Evolutionary conservation across 1,140 invertebrate genomes (phyloP).

Genomic region (Euglossa dilemma): DNA sequence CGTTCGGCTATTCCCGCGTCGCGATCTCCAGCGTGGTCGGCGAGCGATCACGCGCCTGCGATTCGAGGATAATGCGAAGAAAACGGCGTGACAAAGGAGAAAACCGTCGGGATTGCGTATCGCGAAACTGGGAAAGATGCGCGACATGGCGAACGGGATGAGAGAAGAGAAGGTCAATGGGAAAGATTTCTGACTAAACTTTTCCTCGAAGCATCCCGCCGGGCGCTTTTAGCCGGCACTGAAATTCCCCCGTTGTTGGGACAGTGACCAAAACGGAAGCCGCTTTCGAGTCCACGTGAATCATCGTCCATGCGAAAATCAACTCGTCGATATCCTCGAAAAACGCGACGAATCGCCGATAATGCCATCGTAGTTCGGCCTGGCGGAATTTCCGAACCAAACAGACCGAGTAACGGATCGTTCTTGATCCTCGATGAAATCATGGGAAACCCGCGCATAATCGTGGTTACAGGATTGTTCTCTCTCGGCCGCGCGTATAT

Average conservation of each 20-base stretch:
- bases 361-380: background rate
- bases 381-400: conserved; percentile 27
- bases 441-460: conserved; percentile 56
- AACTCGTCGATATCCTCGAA: too few relatives aligned
- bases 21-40: background rate
- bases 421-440: conserved; percentile 49
- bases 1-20: background rate
- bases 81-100: background rate
- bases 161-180: background rate
- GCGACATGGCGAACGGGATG: background rate
- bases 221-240: background rate
- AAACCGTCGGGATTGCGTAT: background rate
- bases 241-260: background rate
- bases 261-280: background rate
- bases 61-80: background rate
- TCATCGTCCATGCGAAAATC: too few relatives aligned
- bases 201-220: background rate
- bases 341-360: background rate
- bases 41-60: too few relatives aligned
- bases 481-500: background rate
- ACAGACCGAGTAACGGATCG: background rate
- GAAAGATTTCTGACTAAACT: conserved; percentile 45
- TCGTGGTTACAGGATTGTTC: conserved; percentile 38
- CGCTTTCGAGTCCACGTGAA: background rate
- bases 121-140: background rate